A percentile compares a stretch with the other conserved stretches of the same genome.
Evolutionary conservation across 2,797 vertebrate genomes (phyloP).

Genomic region (Sebastes itinus): DNA sequence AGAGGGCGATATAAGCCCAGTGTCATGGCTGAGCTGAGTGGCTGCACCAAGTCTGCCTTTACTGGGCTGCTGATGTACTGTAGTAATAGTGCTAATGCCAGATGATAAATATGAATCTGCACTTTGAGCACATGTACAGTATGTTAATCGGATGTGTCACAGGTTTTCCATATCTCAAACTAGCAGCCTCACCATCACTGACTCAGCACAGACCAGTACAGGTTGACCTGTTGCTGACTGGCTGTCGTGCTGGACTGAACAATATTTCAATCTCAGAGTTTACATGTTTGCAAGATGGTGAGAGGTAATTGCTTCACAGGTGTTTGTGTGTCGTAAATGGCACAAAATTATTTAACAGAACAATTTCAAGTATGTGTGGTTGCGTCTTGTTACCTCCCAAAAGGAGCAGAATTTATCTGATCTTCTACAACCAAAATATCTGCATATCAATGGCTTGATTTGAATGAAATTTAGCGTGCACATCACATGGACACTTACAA

Average conservation of each 20-base stretch:
- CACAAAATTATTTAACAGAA: background rate
- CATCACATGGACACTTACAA: background rate
- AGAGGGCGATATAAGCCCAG: slow-evolving; percentile 30
- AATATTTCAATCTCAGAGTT: background rate
- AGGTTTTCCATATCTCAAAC: background rate
- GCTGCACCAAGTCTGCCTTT: background rate
- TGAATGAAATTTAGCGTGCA: background rate
- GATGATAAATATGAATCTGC: background rate
- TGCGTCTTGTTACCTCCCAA: background rate
- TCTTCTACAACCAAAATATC: background rate
- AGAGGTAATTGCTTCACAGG: background rate
- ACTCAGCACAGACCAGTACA: background rate
- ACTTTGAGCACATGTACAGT: background rate
- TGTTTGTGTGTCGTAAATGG: background rate
- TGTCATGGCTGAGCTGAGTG: background rate
- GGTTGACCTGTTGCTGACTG: background rate
- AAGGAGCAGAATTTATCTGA: background rate
- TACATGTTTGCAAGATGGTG: background rate
- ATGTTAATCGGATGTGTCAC: background rate
- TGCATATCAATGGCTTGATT: background rate
- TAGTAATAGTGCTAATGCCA: background rate
- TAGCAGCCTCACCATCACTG: background rate
- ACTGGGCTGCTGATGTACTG: background rate
- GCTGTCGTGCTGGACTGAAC: background rate
- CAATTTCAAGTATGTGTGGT: background rate